phyloP scores from a whole-genome alignment of 2,113 vertebrate genomes.

The Baryphthengus martii region DNA sequence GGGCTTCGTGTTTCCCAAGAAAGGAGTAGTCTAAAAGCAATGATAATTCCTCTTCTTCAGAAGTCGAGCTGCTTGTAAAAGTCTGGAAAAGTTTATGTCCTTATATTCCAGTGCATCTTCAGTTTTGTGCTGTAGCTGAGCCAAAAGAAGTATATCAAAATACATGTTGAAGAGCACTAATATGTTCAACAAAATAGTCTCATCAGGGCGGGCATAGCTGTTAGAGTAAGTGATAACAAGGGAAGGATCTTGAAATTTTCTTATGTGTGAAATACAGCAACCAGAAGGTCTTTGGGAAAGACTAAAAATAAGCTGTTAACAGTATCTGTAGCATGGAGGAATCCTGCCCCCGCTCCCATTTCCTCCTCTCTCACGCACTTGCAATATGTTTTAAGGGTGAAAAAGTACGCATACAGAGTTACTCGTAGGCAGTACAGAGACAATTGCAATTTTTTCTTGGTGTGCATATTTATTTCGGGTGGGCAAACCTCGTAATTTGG shows the following conservation, averaged over 20 bases:
- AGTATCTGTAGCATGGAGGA: neutral
- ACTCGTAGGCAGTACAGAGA: neutral
- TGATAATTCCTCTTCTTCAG: slow-evolving; percentile 46
- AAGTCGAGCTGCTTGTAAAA: neutral
- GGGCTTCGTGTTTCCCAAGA: neutral
- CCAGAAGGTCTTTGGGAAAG: neutral
- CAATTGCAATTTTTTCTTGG: neutral
- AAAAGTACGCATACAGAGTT: neutral
- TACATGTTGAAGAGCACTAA: neutral
- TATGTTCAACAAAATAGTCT: neutral
- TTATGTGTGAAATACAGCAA: neutral
- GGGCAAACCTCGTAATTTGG: neutral
- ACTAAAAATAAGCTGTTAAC: neutral
- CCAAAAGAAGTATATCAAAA: neutral
- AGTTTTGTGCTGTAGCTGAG: neutral
- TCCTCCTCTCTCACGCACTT: neutral
- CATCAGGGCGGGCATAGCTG: neutral
- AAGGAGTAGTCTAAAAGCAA: slow-evolving; percentile 23
- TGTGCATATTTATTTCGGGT: neutral
- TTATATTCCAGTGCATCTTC: neutral
- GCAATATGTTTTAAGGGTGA: slow-evolving; percentile 18
- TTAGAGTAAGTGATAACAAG: neutral
- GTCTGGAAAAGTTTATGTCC: slow-evolving; percentile 16
- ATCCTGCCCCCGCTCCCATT: neutral
- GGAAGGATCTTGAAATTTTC: slow-evolving; percentile 28